Base-by-base conservation (phyloP, 2,797 vertebrate genomes). In the Gymnothorax reevesii region DNA sequence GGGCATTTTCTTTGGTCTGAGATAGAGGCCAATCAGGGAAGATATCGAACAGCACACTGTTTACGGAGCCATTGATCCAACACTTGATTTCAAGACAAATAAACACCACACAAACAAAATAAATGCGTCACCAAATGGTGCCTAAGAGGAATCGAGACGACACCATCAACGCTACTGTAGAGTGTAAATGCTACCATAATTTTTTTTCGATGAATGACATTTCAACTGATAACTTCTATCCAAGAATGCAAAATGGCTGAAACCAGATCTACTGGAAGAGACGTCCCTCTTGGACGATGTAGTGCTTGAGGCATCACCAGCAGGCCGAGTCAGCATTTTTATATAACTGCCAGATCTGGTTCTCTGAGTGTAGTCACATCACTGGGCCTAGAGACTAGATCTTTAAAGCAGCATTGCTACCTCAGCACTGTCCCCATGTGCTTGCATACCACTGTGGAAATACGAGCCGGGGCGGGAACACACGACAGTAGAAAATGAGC, bases 141-240 rank as follows among this genome's bases (percentile, higher is more conserved):
- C 17, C 15, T 49, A 5, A 17, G 52, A 4, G 52, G 15, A 77
- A 77, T 77, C 1, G 52, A 33, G 13, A 17, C 7, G 12, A 54
- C 49, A 9, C 77, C n/a, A 54, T 54, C 49, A 80, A 55, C 8
- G 77, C 49, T 80, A 55, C 52, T 80, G 77, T 80, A 55, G 15
- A 54, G 49, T 80, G 52, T n/a, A 77, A 77, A 77, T 42, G 17
- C 52, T 33, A 77, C 33, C 73, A 52, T 77, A 25, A 42, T 42
- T 25, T 77, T 52, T 77, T 84, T 49, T 79, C 71, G 57, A n/a
- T 20, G 27, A 60, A 27, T 62, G 62, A 80, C 77, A 33, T 80
- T 80, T 80, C 0, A 55, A 8, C 49, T 54, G 77, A 22, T 15
- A 77, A 77, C 20, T 55, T n/a, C 3, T 62, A 13, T 49, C 57